Evolutionary conservation across 2,113 vertebrate species (phyloP), one percentile per base, ranked within the genome.

Genomic region (Notarius lentiginosus): DNA sequence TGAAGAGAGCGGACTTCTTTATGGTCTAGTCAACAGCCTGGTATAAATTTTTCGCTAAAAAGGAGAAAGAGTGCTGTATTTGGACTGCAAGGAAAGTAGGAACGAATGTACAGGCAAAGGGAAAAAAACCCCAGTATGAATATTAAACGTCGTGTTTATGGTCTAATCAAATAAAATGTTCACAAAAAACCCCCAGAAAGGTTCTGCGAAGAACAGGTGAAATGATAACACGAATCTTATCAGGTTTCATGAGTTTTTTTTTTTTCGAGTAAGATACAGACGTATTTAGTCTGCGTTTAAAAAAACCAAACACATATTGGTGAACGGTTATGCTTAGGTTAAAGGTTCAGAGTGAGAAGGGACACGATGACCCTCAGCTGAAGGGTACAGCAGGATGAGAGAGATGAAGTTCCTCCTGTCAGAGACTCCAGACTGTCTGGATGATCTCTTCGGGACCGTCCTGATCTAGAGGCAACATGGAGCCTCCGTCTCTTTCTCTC

Each of bases 391-490:
- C 14, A 84, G 65, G 15, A 66, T 76, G 68, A 18, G 77, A 55
- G 27, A 53, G 41, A 41, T 41, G 55, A 75, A 73, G 56, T 61
- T 83, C 79, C 68, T 82, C 17, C 24, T 82, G 24, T 68, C 41
- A 65, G 47, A 81, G 83, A 79, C 85, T 90, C 93, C 92, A 91
- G 87, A 34, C 87, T 91, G 91, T 94, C 93, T 94, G 92, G 86
- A 56, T 22, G 70, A 53, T 83, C 81, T 87, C 72, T 66, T 65
- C 72, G 20, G 81, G 85, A 90, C 90, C 63, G 87, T 89, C 89
- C 92, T 88, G 89, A 93, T 93, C 91, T 92, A 87, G 91, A 93
- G 92, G 92, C 92, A 93, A 88, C 91, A 90, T 93, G 94, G 94
- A 94, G 94, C 93, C 93, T 88, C 85, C 79, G 73, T 88, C 89